A percentile compares a stretch with the other conserved stretches of the same genome.
Evolutionary conservation across 2,888 invertebrate genomes (phyloP).

Genomic region (Acanthacorydalis orientalis): DNA sequence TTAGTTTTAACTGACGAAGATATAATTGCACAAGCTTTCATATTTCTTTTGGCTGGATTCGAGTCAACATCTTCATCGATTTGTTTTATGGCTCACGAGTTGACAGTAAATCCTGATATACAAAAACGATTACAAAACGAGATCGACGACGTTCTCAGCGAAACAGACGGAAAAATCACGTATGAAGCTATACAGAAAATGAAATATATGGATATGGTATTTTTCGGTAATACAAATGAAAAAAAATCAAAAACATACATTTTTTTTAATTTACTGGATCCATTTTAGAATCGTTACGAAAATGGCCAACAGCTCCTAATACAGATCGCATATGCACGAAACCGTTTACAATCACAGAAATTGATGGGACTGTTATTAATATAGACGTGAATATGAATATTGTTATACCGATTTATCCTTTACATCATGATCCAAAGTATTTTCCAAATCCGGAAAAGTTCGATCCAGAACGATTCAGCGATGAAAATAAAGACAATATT

Average conservation of each 20-base stretch:
- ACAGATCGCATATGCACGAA: conserved; percentile 33
- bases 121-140: too few species aligned
- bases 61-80: too few species aligned
- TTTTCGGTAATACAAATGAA: conserved; percentile 3
- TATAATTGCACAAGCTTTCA: too few species aligned
- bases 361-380: conserved; percentile 9
- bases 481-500: conserved; percentile 28
- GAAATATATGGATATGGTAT: background rate
- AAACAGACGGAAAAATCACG: too few species aligned
- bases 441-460: conserved; percentile 33
- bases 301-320: conserved; percentile 29
- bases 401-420: conserved; percentile 20
- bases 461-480: conserved; percentile 31
- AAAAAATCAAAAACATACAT: background rate
- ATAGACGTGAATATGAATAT: conserved; percentile 19
- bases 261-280: too few species aligned
- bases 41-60: too few species aligned
- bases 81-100: too few species aligned
- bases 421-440: conserved; percentile 26
- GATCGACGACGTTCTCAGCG: too few species aligned
- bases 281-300: conserved; percentile 29
- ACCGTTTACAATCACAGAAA: conserved; percentile 26
- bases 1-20: background rate
- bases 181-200: too few species aligned
- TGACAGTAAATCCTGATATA: too few species aligned